Evolutionary conservation across 2,888 invertebrate genomes (phyloP).

Genomic region (Euzophera pinguis): DNA sequence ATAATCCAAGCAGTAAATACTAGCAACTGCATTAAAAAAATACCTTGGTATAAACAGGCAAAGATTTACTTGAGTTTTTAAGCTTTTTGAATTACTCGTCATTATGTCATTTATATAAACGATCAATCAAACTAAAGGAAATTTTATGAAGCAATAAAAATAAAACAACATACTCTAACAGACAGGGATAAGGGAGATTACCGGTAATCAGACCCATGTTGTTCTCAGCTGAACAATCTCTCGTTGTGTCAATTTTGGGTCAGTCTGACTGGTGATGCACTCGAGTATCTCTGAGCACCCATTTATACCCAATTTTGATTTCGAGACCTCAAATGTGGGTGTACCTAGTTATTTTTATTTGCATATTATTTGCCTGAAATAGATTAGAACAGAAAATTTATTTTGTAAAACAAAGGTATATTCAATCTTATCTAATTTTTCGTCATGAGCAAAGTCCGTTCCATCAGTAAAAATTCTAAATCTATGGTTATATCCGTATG

Average conservation of each 20-base stretch:
- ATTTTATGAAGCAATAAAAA: too few species aligned
- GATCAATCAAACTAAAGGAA: too few species aligned
- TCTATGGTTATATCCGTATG: too few species aligned
- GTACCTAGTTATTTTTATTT: not conserved
- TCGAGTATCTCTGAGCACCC: not conserved
- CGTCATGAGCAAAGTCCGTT: too few species aligned
- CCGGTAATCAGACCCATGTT: conserved; percentile 21
- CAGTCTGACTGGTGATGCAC: not conserved
- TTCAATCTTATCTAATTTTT: not conserved
- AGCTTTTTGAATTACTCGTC: too few species aligned
- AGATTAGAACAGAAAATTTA: not conserved
- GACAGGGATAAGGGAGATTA: conserved; percentile 17
- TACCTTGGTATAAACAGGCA: too few species aligned
- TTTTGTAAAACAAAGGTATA: not conserved
- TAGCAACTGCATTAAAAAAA: too few species aligned
- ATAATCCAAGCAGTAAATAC: too few species aligned
- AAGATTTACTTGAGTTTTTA: too few species aligned
- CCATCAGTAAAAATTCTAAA: too few species aligned
- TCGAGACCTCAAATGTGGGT: not conserved
- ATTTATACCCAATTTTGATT: not conserved
- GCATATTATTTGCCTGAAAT: not conserved
- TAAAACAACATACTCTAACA: not conserved
- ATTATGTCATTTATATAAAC: too few species aligned
- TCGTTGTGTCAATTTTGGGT: conserved; percentile 13
- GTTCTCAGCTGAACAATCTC: conserved; percentile 14